Evolutionary conservation across 2,888 invertebrate genomes (phyloP).

Genomic region (Chrysomela aeneicollis): DNA sequence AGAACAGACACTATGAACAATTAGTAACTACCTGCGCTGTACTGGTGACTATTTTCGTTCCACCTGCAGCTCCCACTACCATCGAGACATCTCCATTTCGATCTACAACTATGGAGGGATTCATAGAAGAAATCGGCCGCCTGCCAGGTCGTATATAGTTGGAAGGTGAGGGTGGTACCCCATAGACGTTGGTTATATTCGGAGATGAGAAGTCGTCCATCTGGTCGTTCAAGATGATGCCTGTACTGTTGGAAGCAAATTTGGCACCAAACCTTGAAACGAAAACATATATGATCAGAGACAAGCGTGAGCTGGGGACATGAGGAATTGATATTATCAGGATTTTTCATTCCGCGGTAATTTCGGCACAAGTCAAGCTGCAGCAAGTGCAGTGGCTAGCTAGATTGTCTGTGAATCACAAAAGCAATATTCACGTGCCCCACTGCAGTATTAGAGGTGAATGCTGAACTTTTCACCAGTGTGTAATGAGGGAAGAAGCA

Average conservation of each 20-base stretch:
- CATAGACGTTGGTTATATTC: constrained; percentile 70
- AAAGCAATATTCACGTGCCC: too few species aligned
- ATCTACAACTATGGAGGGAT: constrained; percentile 80
- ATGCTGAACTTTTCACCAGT: too few species aligned
- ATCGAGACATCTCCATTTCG: constrained; percentile 62
- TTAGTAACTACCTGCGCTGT: constrained; percentile 69
- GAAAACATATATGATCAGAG: neutral
- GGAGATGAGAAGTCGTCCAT: constrained; percentile 91
- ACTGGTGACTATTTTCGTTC: constrained; percentile 87
- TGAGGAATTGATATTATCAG: too few species aligned
- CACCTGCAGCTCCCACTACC: constrained; percentile 86
- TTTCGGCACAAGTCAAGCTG: too few species aligned
- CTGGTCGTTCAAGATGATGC: constrained; percentile 85
- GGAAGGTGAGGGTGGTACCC: constrained; percentile 77
- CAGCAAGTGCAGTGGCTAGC: too few species aligned
- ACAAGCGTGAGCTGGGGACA: too few species aligned
- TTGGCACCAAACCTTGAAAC: constrained; percentile 56
- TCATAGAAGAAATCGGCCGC: constrained; percentile 91
- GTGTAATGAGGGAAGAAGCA: too few species aligned
- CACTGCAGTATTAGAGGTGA: too few species aligned
- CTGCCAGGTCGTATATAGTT: constrained; percentile 86
- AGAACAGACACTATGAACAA: too few species aligned
- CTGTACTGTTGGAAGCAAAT: constrained; percentile 76
- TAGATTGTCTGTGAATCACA: too few species aligned
- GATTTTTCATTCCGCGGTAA: too few species aligned